Conservation (phyloP, 1,140 invertebrate species). For the Halesus radiatus region DNA sequence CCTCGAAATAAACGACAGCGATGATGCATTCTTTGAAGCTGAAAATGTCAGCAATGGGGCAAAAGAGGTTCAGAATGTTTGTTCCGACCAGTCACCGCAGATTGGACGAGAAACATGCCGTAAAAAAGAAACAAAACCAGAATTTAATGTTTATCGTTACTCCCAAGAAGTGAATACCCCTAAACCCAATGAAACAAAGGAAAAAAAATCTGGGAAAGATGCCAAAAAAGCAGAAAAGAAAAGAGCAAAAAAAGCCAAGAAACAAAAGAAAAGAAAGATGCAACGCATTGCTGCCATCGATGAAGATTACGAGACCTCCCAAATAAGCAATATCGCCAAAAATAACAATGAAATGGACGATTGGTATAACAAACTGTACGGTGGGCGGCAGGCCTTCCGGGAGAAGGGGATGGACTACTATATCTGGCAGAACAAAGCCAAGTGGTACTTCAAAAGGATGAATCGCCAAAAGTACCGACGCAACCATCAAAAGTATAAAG, state of each 20-base stretch:
- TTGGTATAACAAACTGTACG: conserved; percentile 33
- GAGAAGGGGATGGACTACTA: conserved; percentile 22
- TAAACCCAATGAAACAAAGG: neutral
- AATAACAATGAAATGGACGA: neutral
- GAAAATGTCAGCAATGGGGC: conserved; percentile 19
- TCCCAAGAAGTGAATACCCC: neutral
- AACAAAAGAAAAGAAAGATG: neutral
- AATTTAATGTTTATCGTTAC: neutral
- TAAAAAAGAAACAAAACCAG: neutral
- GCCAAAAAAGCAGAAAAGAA: neutral
- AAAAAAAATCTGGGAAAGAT: neutral
- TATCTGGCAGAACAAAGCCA: conserved; percentile 26
- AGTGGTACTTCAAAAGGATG: conserved; percentile 46
- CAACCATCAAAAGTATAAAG: neutral
- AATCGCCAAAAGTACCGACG: conserved; percentile 33
- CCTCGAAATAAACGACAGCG: conserved; percentile 35
- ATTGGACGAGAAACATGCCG: neutral
- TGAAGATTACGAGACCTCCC: neutral
- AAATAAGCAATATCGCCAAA: neutral
- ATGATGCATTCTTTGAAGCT: conserved; percentile 17
- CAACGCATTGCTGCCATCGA: neutral
- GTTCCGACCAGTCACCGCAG: no score
- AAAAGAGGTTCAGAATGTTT: no score
- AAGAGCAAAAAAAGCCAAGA: conserved; percentile 10
- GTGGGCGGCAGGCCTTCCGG: conserved; percentile 2